phyloP scores from a whole-genome alignment of 1,140 invertebrate genomes.

The Caenorhabditis brenneri region DNA sequence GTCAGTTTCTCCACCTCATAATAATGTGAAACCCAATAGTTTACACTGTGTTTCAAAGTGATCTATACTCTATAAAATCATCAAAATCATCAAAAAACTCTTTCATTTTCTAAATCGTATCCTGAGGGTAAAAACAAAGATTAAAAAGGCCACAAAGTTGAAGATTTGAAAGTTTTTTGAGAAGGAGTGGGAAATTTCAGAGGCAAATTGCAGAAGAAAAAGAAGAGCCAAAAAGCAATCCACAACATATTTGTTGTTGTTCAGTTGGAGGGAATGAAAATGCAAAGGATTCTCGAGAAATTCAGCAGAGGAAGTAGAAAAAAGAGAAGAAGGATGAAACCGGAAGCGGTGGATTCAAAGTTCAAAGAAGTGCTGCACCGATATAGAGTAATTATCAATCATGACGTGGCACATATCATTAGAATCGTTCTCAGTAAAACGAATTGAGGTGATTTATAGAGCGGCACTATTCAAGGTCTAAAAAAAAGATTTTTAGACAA shows the following conservation, averaged over 20 bases:
- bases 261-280: background rate
- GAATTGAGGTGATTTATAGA: no score
- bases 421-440: no score
- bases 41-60: background rate
- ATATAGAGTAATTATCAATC: slow-evolving; percentile 2
- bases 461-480: no score
- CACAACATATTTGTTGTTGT: background rate
- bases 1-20: no score
- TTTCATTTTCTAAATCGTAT: background rate
- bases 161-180: background rate
- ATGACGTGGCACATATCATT: background rate
- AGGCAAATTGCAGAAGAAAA: background rate
- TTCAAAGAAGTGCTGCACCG: background rate
- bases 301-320: background rate
- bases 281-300: background rate
- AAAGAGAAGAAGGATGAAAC: background rate
- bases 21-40: no score
- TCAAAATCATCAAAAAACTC: background rate
- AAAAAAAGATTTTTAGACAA: no score
- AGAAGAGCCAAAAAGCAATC: background rate
- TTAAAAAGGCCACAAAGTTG: background rate
- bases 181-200: background rate
- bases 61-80: no score
- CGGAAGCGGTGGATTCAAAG: slow-evolving; percentile 5
- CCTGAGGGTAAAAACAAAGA: background rate